Evolutionary conservation across 2,888 invertebrate genomes (phyloP), one percentile per base, ranked within the genome.

Genomic region (Cephus runcator): DNA sequence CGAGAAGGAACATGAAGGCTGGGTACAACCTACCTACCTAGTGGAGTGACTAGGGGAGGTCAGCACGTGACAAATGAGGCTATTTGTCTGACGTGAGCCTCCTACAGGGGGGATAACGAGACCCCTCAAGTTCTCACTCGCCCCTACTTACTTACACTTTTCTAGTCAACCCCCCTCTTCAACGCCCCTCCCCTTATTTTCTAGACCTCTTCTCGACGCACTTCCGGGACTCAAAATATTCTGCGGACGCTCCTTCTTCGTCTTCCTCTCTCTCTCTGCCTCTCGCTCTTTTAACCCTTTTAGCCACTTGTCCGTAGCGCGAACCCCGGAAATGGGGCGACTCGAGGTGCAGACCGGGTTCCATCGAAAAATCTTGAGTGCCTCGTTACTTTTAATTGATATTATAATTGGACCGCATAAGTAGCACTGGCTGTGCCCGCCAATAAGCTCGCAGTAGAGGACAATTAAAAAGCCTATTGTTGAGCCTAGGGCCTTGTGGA

Each of bases 1-100:
- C 81, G 83, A 83, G 80, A 81, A 82, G 81, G 56, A 56, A 56
- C 23, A 56, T 56, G 9, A 56, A 15, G 56, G 56, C 23, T 56
- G 56, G 15, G 9, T 23, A 56, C 56, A 23, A 56, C 56, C 56
- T 56, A 56, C 56, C 56, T 56, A 56, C 23, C 56, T 56, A 56
- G 56, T 56, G 56, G 56, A 56, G 56, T 56, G 23, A 56, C 56
- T 56, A 82, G 78, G 81, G 82, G 86, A 87, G 88, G 87, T 89
- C 89, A 89, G 85, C 87, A 83, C 87, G 87, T 88, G 89, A 89
- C 88, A 89, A 89, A 89, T 84, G 89, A 89, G 86, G 84, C 87
- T 88, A 87, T 88, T 89, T 89, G 88, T 88, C 87, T 84, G 56
- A 56, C 56, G 56, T 23, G 86, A 85, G 84, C 83, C 85, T 86